Percentiles rank a stretch among this genome's conserved stretches.
Evolutionary conservation across 2,797 vertebrate species (phyloP).

Genomic region (Microctenopoma stevenorrisi): DNA sequence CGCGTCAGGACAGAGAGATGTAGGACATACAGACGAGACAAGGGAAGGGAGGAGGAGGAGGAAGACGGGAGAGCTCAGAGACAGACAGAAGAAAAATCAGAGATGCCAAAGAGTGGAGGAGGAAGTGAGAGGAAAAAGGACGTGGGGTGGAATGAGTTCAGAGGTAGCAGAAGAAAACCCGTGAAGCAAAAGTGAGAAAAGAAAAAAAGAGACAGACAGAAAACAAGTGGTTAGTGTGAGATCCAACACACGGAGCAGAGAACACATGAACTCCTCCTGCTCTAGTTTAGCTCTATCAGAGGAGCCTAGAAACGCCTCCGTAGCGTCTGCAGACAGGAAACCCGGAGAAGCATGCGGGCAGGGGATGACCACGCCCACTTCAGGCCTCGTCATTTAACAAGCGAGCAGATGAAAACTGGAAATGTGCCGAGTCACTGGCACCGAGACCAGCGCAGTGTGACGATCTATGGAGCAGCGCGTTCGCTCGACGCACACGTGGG

Average conservation of each 20-base stretch:
- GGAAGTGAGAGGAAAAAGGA: constrained; percentile 38
- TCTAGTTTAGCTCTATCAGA: no score
- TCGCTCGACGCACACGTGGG: no score
- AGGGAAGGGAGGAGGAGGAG: constrained; percentile 8
- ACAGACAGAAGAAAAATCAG: constrained; percentile 3
- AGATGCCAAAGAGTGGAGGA: constrained; percentile 5
- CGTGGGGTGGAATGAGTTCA: constrained; percentile 12
- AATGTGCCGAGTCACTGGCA: no score
- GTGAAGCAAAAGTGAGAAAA: constrained; percentile 28
- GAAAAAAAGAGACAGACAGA: constrained; percentile 42
- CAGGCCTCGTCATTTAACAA: no score
- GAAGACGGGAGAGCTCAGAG: constrained; percentile 24
- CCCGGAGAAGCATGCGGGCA: no score
- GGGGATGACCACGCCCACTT: no score
- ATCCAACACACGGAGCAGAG: constrained; percentile 15
- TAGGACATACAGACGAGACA: constrained; percentile 26
- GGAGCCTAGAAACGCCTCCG: no score
- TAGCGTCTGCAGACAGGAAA: no score
- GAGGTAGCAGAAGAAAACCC: constrained; percentile 21
- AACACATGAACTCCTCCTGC: no score
- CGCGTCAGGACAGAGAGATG: constrained; percentile 53
- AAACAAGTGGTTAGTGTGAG: constrained; percentile 59
- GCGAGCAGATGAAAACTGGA: no score
- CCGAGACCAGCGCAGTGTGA: no score
- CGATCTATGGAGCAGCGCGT: no score